Base-by-base conservation (phyloP, 1,140 invertebrate species). In the Drosophila sulfurigaster region DNA sequence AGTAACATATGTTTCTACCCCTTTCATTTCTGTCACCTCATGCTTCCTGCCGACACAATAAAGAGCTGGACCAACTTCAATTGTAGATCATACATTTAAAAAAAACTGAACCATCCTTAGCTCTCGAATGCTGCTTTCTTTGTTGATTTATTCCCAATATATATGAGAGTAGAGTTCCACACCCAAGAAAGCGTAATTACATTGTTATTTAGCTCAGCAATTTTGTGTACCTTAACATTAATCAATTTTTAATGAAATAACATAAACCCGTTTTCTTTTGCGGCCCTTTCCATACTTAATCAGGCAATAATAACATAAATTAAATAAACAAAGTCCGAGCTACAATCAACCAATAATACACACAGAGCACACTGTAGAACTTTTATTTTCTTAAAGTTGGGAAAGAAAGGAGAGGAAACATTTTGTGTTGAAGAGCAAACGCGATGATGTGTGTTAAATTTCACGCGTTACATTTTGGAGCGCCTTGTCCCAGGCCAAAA, bases 271-370 rank as follows among this genome's bases (percentile, higher is more conserved):
- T 81, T 82, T 70, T 70, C 7, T 59, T 51, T 67, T 69, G 38
- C 30, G 16, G 28, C 41, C 71, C 67, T 67, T 78, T 75, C 69
- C 82, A 86, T 82, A 81, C 80, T 89, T 88, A 88, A 88, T 88
- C 85, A 89, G 81, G 74, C 71, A 88, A 88, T 88, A 88, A 88
- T 88, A 88, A 88, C 85, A 88, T 89, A 88, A 88, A 88, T 88
- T 89, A 88, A 88, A 88, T 89, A 89, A 88, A 88, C 85, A 78
- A 78, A 73, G 70, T 77, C 58, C 20, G 20, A 58, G 43, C 28
- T 63, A 67, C 63, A 88, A 88, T 65, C 74, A 66, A 62, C 30
- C 54, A 68, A 74, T 60, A 67, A 49, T 15, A 35, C 41, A 57
- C 38, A 43, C 41, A 25, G 20, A 25, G 20, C 20, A 38, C 35